phyloP scores from a whole-genome alignment of 2,113 vertebrate species.

The Thymallus thymallus region DNA sequence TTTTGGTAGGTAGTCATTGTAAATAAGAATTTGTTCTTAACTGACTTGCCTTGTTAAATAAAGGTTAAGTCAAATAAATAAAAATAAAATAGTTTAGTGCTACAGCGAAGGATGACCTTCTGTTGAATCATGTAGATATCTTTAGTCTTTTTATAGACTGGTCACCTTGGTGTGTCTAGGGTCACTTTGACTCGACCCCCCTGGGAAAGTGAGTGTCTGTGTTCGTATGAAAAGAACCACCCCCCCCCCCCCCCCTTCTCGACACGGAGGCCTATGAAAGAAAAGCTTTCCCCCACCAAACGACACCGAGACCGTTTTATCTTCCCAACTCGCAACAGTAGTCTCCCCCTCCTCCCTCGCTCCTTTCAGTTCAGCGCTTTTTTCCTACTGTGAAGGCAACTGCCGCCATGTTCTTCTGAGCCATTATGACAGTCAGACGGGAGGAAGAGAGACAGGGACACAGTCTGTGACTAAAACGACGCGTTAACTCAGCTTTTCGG shows the following conservation, averaged over 20 bases:
- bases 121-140: too few relatives aligned
- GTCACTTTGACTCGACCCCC: too few relatives aligned
- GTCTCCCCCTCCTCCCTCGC: too few relatives aligned
- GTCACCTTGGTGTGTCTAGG: too few relatives aligned
- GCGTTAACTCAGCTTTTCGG: neutral
- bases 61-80: too few relatives aligned
- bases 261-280: neutral
- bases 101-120: too few relatives aligned
- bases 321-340: neutral
- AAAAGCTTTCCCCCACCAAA: slow-evolving; percentile 31
- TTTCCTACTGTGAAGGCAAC: neutral
- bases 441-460: neutral
- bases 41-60: too few relatives aligned
- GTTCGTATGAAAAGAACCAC: neutral
- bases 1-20: too few relatives aligned
- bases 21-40: too few relatives aligned
- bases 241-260: neutral
- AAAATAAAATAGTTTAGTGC: neutral
- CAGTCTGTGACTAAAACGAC: neutral
- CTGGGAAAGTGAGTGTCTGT: neutral
- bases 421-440: neutral
- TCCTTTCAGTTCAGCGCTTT: neutral
- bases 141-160: too few relatives aligned
- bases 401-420: slow-evolving; percentile 2
- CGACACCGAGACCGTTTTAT: slow-evolving; percentile 37